Base-by-base conservation (phyloP, 2,888 invertebrate species). In the Homarus gammarus region DNA sequence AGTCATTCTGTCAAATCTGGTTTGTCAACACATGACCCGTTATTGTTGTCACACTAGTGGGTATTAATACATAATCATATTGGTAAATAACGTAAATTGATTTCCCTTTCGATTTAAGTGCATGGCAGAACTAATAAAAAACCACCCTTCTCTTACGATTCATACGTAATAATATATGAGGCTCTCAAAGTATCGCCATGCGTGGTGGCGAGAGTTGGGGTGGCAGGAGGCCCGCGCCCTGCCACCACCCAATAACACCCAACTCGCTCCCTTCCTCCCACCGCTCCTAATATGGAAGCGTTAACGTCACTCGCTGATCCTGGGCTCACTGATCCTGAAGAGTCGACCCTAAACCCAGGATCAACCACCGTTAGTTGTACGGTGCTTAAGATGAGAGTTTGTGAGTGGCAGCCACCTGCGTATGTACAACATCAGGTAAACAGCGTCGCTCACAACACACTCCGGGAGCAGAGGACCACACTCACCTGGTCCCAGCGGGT, bases 211-310 rank as follows among this genome's bases (percentile, higher is more conserved):
- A 3, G 64, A 27, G 64, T 27, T n/a, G 0, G 3, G 15, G 64
- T 64, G 64, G 31, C 56, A 12, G 44, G 22, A 12, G 18, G 22
- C 56, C 64, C 6, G 64, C 27, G n/a, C 27, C 64, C 5, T 44
- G 64, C 27, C 64, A 64, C 84, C 61, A 75, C 61, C 84, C 61
- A 75, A 73, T 61, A 84, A 84, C 75, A 84, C 75, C 83, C n/a
- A 22, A 10, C 33, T 33, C 31, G 36, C 33, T 61, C 84, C 84
- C 36, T 27, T 12, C 12, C 31, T 73, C 79, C 64, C 61, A 40
- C 6, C 79, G 75, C 75, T 68, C 84, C 84, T 56, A 75, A 84
- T 84, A 84, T 38, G 84, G 84, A n/a, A 49, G 61, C 56, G 75
- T 27, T 75, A 27, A 36, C 33, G 15, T 31, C 40, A 61, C 56